Percentiles rank a stretch among this genome's conserved stretches.
These are phyloP conservation scores for Apodemia mormo DNA, from an alignment of 2,888 invertebrate genomes.

Conservation along the genomic window DNA sequence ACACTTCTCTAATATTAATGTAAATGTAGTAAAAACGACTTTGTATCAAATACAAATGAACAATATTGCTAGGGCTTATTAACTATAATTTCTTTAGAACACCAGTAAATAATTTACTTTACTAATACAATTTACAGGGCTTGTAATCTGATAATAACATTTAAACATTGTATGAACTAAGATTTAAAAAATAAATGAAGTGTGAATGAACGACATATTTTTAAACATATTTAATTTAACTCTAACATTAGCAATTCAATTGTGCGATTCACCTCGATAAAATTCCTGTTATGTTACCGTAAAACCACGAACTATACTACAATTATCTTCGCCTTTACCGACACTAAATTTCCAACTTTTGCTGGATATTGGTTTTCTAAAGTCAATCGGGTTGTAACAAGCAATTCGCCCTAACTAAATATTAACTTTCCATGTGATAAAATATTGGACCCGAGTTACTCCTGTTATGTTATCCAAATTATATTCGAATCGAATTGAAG, in stretches of 20 bases:
- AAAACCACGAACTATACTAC: constrained; percentile 1
- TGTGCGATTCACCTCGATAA: not conserved
- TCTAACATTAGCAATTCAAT: not conserved
- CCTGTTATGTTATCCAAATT: not conserved
- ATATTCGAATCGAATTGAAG: not conserved
- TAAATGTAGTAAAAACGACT: not conserved
- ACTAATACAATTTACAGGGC: no score
- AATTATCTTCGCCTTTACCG: not conserved
- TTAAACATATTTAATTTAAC: not conserved
- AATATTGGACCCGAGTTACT: not conserved
- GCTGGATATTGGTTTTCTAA: constrained; percentile 12
- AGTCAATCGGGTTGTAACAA: constrained; percentile 2
- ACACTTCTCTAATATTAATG: not conserved
- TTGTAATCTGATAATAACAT: no score
- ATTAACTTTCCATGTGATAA: not conserved
- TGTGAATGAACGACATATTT: not conserved
- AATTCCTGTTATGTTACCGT: not conserved
- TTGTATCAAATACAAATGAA: no score
- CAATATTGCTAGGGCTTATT: no score
- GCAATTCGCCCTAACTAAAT: constrained; percentile 12
- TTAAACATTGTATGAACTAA: no score
- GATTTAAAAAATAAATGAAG: not conserved
- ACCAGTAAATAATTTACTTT: no score
- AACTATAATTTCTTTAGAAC: no score
- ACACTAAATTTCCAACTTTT: not conserved